Base-by-base conservation (phyloP, 2,797 vertebrate species). In the Acanthurus lineatus region DNA sequence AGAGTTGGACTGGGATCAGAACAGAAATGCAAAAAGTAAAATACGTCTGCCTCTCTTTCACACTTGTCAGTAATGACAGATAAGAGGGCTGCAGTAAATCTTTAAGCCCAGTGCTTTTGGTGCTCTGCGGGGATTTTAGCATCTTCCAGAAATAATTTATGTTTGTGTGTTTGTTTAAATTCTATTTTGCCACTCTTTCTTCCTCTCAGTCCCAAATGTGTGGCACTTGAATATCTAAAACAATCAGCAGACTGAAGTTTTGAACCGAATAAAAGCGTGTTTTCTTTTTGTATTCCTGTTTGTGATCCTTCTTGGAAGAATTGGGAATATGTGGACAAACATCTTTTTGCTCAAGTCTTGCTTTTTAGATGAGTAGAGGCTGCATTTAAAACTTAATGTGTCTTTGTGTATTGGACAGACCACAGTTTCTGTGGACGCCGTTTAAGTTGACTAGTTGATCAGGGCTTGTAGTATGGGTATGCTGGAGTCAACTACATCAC, bases 1-100 rank as follows among this genome's bases (percentile, higher is more conserved):
- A 59, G 91, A 94, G 91, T 93, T 95, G 94, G 93, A 94, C 90
- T 69, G 86, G 88, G 91, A 94, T 95, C 93, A 94, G 94, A 95
- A 94, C 88, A 91, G 75, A 88, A 88, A 91, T 87, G 88, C 90
- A 92, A 86, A 93, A 93, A 94, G 78, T 91, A 88, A 86, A 93
- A 90, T 93, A 87, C 86, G 92, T 93, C 92, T 93, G 90, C 88
- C 79, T 93, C 85, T 90, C 92, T 94, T 92, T 91, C 84, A 70
- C 90, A 90, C 88, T 93, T 81, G 61, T 91, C 91, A 92, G 90
- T 93, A 93, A 93, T 92, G 91, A 89, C 93, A 94, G 92, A 96
- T 95, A 94, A 95, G 92, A 92, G 84, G 84, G 78, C 84, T 80
- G 85, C 76, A 94, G 87, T 94, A 93, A 95, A 93, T 93, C 93